phyloP scores from a whole-genome alignment of 2,888 invertebrate genomes.

The Sphaerophoria taeniata region DNA sequence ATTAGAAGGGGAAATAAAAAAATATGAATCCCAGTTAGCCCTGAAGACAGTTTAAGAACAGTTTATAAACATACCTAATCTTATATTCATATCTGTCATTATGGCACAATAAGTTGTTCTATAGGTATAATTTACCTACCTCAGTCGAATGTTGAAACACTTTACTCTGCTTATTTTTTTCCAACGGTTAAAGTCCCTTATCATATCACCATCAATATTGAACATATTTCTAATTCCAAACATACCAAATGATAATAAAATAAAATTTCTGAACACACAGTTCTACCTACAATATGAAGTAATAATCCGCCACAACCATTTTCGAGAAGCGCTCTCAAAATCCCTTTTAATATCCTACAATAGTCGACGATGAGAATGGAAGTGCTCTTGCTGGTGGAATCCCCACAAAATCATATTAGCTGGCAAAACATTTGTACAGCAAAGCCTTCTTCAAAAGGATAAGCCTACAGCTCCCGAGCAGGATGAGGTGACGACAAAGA shows the following conservation, averaged over 20 bases:
- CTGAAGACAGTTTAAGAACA: too few species aligned
- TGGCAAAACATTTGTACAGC: slow-evolving; percentile 55
- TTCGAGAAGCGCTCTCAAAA: slow-evolving; percentile 35
- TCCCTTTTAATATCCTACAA: slow-evolving; percentile 44
- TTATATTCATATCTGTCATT: too few species aligned
- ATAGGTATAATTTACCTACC: too few species aligned
- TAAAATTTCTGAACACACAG: neutral
- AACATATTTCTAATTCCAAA: slow-evolving; percentile 14
- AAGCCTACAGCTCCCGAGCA: slow-evolving; percentile 1
- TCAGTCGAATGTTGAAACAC: too few species aligned
- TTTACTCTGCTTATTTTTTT: too few species aligned
- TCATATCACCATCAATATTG: too few species aligned
- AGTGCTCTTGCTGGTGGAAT: slow-evolving; percentile 44
- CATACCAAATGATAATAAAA: slow-evolving; percentile 29
- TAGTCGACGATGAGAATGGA: slow-evolving; percentile 15
- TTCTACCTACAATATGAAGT: neutral
- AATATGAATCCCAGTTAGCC: too few species aligned
- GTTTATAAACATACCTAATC: too few species aligned
- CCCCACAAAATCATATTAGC: slow-evolving; percentile 60
- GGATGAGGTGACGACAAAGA: neutral
- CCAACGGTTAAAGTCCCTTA: too few species aligned
- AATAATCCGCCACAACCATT: slow-evolving; percentile 14
- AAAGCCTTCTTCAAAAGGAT: slow-evolving; percentile 54
- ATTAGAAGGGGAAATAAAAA: too few species aligned
- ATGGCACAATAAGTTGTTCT: too few species aligned